Conservation (phyloP, 2,113 vertebrate species). For the Cephalopholis sonnerati region DNA sequence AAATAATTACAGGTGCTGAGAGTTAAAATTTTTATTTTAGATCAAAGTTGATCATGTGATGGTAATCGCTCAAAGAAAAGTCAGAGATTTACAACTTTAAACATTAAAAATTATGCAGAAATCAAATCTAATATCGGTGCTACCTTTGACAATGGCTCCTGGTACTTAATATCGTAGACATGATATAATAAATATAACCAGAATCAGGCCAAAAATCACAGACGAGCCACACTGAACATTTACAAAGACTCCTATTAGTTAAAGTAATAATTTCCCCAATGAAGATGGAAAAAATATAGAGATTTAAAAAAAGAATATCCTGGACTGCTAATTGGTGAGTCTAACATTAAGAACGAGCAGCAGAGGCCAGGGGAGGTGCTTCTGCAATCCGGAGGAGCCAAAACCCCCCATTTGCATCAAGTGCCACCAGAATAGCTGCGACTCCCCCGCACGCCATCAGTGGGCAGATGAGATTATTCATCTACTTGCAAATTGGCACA, state of each 20-base stretch:
- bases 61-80: neutral
- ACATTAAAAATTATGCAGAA: conserved; percentile 60
- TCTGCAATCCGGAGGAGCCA: conserved; percentile 74
- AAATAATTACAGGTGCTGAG: neutral
- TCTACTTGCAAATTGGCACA: conserved; percentile 89
- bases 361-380: conserved; percentile 80
- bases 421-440: conserved; percentile 78
- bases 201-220: conserved; percentile 69
- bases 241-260: conserved; percentile 86
- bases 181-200: conserved; percentile 10
- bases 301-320: conserved; percentile 1
- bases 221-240: conserved; percentile 77
- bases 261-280: conserved; percentile 77
- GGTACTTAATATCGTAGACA: conserved; percentile 6
- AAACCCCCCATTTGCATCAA: conserved; percentile 81
- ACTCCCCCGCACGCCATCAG: conserved; percentile 87
- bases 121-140: neutral
- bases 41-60: neutral
- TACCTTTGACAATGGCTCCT: neutral
- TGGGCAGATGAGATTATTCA: conserved; percentile 85
- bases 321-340: conserved; percentile 86
- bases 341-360: conserved; percentile 80
- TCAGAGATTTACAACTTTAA: neutral
- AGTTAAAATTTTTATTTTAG: neutral
- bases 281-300: neutral